Percentiles rank a stretch among this genome's conserved stretches.
Conservation (phyloP, 2,113 vertebrate genomes). For the Manacus vitellinus region DNA sequence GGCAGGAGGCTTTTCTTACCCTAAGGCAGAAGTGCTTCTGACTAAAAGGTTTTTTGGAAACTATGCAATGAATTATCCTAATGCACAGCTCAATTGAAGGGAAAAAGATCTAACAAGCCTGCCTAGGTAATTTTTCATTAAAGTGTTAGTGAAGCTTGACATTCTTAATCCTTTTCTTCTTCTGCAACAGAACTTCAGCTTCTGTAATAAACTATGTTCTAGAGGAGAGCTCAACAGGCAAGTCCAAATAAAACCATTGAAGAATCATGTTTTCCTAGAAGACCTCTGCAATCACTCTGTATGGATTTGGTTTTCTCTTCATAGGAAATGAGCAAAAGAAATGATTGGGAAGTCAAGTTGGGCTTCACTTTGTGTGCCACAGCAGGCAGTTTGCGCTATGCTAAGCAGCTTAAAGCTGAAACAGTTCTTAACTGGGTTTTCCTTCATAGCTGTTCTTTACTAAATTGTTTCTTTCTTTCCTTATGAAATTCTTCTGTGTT, state of each 20-base stretch:
- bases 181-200: background rate
- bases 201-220: background rate
- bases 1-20: constrained; percentile 8
- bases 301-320: background rate
- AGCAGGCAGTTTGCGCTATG: background rate
- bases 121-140: constrained; percentile 14
- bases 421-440: background rate
- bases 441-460: background rate
- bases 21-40: constrained; percentile 1
- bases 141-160: constrained; percentile 25
- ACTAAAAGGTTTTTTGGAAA: constrained; percentile 41
- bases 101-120: constrained; percentile 42
- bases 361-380: background rate
- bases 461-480: background rate
- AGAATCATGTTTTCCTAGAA: background rate
- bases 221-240: background rate
- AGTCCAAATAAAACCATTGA: background rate
- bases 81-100: constrained; percentile 1
- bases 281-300: background rate
- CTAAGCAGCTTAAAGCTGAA: background rate
- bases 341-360: background rate
- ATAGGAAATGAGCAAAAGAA: background rate
- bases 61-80: constrained; percentile 21
- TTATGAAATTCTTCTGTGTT: background rate
- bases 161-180: background rate